phyloP scores from a whole-genome alignment of 2,113 vertebrate genomes.

The Plotosus lineatus region DNA sequence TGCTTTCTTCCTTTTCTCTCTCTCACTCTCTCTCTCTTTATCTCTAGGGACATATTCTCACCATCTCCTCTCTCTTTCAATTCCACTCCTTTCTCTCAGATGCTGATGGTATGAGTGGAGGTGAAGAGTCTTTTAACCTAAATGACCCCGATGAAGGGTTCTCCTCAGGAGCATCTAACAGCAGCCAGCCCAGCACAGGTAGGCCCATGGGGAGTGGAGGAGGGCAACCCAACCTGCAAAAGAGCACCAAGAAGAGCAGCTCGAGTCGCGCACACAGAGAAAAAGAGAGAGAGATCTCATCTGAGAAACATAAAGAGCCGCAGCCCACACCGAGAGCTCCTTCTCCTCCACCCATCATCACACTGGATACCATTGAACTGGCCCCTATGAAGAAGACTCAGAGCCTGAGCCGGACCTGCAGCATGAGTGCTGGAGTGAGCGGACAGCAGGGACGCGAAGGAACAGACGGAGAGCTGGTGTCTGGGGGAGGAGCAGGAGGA shows the following conservation, averaged over 20 bases:
- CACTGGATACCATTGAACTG: conserved; percentile 82
- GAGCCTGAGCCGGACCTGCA: conserved; percentile 91
- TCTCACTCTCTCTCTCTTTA: not conserved
- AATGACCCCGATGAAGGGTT: conserved; percentile 98
- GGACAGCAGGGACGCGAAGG: conserved; percentile 69
- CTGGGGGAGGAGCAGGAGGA: conserved; percentile 73
- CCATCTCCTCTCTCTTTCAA: not conserved
- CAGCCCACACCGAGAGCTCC: conserved; percentile 67
- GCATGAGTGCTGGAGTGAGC: conserved; percentile 85
- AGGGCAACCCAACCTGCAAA: conserved; percentile 74
- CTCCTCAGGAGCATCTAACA: conserved; percentile 95
- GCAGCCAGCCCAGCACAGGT: conserved; percentile 88
- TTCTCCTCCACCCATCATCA: conserved; percentile 70
- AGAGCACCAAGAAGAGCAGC: conserved; percentile 84
- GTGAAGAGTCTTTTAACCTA: conserved; percentile 86
- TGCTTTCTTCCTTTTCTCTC: not conserved
- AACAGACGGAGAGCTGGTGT: conserved; percentile 65
- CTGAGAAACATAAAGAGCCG: conserved; percentile 60
- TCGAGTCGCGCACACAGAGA: conserved; percentile 77
- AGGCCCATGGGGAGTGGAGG: conserved; percentile 64
- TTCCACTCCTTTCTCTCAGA: conserved; percentile 73
- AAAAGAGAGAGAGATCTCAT: conserved; percentile 52
- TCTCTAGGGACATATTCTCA: not conserved
- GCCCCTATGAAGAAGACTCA: conserved; percentile 91
- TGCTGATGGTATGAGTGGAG: conserved; percentile 82